A percentile compares a stretch with the other conserved stretches of the same genome.
Evolutionary conservation across 2,797 vertebrate genomes (phyloP).

Genomic region (Anguilla anguilla): DNA sequence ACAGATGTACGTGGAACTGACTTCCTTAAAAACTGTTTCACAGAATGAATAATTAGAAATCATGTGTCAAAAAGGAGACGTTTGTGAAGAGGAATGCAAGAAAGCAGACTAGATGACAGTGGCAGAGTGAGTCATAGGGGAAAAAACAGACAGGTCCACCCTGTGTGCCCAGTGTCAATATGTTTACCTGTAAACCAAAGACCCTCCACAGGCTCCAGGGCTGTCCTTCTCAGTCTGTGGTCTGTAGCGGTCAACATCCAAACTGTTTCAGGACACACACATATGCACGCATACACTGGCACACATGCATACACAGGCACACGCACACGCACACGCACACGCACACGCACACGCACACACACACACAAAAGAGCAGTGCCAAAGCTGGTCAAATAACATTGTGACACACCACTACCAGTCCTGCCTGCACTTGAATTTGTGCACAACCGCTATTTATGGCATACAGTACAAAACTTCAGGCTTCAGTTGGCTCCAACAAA

Average conservation of each 20-base stretch:
- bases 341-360: not conserved
- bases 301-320: constrained; percentile 25
- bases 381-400: too few relatives aligned
- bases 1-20: too few relatives aligned
- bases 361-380: not conserved
- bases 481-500: not conserved
- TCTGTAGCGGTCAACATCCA: not conserved
- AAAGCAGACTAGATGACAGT: not conserved
- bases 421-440: not conserved
- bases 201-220: constrained; percentile 1
- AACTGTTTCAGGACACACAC: not conserved
- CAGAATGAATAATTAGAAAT: not conserved
- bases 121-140: not conserved
- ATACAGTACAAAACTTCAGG: not conserved
- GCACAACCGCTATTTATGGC: not conserved
- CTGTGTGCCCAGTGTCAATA: constrained; percentile 1
- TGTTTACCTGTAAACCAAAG: constrained; percentile 33
- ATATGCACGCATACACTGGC: not conserved
- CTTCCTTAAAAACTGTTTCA: not conserved
- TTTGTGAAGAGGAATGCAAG: not conserved
- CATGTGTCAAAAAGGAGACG: not conserved
- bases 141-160: not conserved
- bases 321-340: not conserved
- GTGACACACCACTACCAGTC: not conserved
- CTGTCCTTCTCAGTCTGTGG: not conserved